Base-by-base conservation (phyloP, 2,113 vertebrate species). In the Neotragus pygmaeus region DNA sequence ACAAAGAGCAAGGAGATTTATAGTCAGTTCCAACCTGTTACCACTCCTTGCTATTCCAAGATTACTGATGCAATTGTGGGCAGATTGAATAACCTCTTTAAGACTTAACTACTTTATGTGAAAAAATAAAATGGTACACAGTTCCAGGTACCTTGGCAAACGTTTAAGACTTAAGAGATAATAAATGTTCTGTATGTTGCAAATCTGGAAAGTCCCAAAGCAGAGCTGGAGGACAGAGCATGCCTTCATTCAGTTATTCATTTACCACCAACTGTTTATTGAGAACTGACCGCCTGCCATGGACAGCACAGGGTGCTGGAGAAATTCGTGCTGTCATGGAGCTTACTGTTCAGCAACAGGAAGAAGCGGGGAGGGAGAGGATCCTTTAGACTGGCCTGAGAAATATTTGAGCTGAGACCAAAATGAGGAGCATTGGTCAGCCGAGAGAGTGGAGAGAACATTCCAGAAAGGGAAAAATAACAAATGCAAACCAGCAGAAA, bases 341-440 rank as follows among this genome's bases (percentile, higher is more conserved):
- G 15, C 12, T 30, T 81, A 58, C 7, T 5, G 7, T 39, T 19
- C 6, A 30, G 57, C 27, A 23, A 57, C 2, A 6, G 33, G 6
- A 5, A 0, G 28, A 14, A 7, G 53, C 0, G 2, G 45, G 1
- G 5, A 55, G 39, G 30, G 0, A 57, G 27, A 6, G 49, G 27
- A 75, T 21, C 14, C 77, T 28, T 81, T 23, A 53, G 16, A 88
- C 8, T 28, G 30, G 28, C 33, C 45, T 30, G 27, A 23, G 73
- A 62, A 80, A 57, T 75, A 66, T 8, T 28, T 27, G 30, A 78
- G 13, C 7, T 0, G 33, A 94, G 64, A 62, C 8, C 21, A 49
- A 89, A 91, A 51, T 21, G 43, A 88, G 49, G 77, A 33, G 27
- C 43, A 88, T 3, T 15, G 15, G 73, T 7, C 25, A 78, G 45